These are phyloP conservation scores for Trichonephila clavata DNA, from an alignment of 1,140 invertebrate species.

Conservation along the genomic window DNA sequence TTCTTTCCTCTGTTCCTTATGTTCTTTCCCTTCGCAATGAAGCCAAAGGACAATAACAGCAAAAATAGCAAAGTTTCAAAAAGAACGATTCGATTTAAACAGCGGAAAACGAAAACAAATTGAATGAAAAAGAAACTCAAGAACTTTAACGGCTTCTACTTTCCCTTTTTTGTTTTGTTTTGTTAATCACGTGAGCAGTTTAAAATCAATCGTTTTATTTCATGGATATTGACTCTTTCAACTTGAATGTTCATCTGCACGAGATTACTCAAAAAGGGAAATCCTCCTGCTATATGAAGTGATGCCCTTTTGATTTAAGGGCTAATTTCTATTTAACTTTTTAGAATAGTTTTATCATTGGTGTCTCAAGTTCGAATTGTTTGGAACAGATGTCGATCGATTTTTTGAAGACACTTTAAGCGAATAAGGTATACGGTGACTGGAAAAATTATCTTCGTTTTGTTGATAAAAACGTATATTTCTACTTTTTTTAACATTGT, in stretches of 20 bases:
- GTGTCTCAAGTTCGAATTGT: not conserved
- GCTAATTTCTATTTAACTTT: not conserved
- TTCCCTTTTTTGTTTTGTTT: not conserved
- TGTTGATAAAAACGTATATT: too few relatives aligned
- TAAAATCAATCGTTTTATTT: conserved; percentile 8
- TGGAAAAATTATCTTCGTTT: too few relatives aligned
- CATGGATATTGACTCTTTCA: not conserved
- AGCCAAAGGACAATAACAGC: not conserved
- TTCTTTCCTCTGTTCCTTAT: not conserved
- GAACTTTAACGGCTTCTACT: not conserved
- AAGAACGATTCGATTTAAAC: not conserved
- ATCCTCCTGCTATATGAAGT: not conserved
- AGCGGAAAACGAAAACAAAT: not conserved
- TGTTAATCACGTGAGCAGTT: not conserved
- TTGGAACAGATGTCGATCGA: not conserved
- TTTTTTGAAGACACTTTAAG: not conserved
- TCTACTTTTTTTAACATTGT: too few relatives aligned
- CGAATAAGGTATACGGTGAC: not conserved
- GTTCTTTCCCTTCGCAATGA: not conserved
- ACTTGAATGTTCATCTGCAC: not conserved
- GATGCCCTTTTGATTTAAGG: not conserved
- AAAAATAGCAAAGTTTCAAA: not conserved
- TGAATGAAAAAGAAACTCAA: not conserved
- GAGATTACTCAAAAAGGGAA: not conserved
- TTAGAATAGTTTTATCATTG: not conserved